phyloP scores from a whole-genome alignment of 2,113 vertebrate species.

The Varanus salvator region DNA sequence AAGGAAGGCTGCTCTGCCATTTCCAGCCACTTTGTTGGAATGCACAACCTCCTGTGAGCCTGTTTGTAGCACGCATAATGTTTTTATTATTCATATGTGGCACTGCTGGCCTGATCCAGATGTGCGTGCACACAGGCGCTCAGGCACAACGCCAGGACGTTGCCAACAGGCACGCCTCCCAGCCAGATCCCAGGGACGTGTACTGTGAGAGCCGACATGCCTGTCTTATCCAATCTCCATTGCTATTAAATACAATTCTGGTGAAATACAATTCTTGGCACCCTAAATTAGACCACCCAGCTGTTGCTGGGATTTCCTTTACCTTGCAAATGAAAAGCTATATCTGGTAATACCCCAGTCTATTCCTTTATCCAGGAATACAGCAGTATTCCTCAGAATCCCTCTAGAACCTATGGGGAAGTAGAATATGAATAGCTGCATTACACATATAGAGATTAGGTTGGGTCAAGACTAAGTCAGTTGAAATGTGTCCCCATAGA shows the following conservation, averaged over 20 bases:
- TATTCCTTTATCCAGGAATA: neutral
- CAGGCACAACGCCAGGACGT: neutral
- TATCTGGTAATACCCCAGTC: no score
- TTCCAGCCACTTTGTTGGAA: neutral
- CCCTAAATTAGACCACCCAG: slow-evolving; percentile 5
- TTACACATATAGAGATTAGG: neutral
- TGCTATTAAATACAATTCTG: neutral
- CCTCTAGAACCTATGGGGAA: neutral
- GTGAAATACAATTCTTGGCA: neutral
- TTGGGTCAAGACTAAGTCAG: neutral
- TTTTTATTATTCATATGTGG: neutral
- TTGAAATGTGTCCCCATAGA: neutral
- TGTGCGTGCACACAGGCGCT: neutral
- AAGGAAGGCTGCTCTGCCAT: neutral
- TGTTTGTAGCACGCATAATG: neutral
- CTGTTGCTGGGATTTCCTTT: neutral
- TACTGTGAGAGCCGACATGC: slow-evolving; percentile 9
- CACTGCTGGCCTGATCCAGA: neutral
- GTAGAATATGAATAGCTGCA: neutral
- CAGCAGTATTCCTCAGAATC: neutral
- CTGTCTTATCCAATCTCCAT: slow-evolving; percentile 28
- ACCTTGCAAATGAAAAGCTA: neutral
- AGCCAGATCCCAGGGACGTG: neutral
- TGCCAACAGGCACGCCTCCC: neutral
- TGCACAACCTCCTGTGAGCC: neutral